A percentile compares a stretch with the other conserved stretches of the same genome.
Conservation (phyloP, 2,888 invertebrate species). For the Aleiodes leptofemur region DNA sequence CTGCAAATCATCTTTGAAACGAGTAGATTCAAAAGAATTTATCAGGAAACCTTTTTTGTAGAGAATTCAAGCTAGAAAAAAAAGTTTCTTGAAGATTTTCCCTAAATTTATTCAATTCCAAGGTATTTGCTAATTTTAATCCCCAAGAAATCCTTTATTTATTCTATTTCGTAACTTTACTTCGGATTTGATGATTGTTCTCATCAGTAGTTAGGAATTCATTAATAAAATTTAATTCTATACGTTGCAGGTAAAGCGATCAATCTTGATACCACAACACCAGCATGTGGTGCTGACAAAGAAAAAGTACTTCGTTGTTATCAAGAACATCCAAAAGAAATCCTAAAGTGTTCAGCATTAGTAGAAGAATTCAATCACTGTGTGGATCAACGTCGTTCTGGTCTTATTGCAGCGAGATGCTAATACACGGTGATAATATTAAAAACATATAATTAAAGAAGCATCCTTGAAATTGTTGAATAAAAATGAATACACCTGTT, state of each 20-base stretch:
- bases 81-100: too few relatives aligned
- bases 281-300: constrained; percentile 78
- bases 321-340: constrained; percentile 78
- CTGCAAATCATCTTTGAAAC: too few relatives aligned
- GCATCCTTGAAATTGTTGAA: constrained; percentile 8
- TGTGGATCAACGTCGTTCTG: constrained; percentile 78
- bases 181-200: too few relatives aligned
- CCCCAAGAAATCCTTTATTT: too few relatives aligned
- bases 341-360: constrained; percentile 79
- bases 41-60: too few relatives aligned
- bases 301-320: constrained; percentile 80
- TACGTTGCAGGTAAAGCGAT: constrained; percentile 52
- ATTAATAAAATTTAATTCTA: neutral
- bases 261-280: constrained; percentile 59
- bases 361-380: constrained; percentile 80
- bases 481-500: constrained; percentile 14
- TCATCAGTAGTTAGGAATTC: too few relatives aligned
- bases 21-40: too few relatives aligned
- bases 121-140: too few relatives aligned
- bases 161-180: too few relatives aligned
- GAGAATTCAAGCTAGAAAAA: too few relatives aligned
- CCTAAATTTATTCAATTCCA: too few relatives aligned
- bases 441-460: constrained; percentile 2
- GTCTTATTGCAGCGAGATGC: constrained; percentile 70
- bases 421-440: constrained; percentile 53